Base-by-base conservation (phyloP, 2,797 vertebrate species). In the Hemitrygon akajei region DNA sequence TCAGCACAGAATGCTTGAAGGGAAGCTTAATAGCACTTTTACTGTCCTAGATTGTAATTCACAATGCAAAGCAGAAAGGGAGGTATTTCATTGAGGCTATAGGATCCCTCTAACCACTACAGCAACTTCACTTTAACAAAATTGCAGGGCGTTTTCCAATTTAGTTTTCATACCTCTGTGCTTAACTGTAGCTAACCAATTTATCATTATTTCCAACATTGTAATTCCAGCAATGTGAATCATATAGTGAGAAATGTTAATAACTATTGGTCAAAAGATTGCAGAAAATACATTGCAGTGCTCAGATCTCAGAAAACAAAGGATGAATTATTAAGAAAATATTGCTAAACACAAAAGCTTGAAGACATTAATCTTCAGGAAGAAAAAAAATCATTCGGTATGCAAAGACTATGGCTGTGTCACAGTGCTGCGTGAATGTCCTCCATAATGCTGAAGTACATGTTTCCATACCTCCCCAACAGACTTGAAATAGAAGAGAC, bases 401-500 rank as follows among this genome's bases (percentile, higher is more conserved):
- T 94, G 94, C 95, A 95, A 95, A 95, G 96, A 95, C 94, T 84
- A 94, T 95, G 94, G 94, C 94, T 96, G 94, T 95, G 95, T 96
- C 96, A 95, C 95, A 95, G 95, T 96, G 96, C 96, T 97, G 95
- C 95, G 96, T 96, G 95, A 96, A 95, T 96, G 96, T 97, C 96
- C 97, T 97, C 96, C 60, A 95, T 95, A 96, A 96, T 96, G 95
- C 97, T 95, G 95, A 96, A 96, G 96, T 96, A 96, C 96, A 96
- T 96, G 96, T 96, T 97, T 97, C 95, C 96, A 95, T 94, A 95
- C 96, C 95, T 95, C 96, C 96, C 95, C 95, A 95, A 96, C 97
- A 97, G 97, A 96, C 95, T 95, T 94, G 94, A 95, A 96, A 96
- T 95, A 95, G 96, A 96, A 97, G 97, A 98, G 97, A 98, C 98